Percentiles rank a stretch among this genome's conserved stretches.
These are phyloP conservation scores for human DNA, from an alignment of 2,113 vertebrate species.

Conservation along the genomic window DNA sequence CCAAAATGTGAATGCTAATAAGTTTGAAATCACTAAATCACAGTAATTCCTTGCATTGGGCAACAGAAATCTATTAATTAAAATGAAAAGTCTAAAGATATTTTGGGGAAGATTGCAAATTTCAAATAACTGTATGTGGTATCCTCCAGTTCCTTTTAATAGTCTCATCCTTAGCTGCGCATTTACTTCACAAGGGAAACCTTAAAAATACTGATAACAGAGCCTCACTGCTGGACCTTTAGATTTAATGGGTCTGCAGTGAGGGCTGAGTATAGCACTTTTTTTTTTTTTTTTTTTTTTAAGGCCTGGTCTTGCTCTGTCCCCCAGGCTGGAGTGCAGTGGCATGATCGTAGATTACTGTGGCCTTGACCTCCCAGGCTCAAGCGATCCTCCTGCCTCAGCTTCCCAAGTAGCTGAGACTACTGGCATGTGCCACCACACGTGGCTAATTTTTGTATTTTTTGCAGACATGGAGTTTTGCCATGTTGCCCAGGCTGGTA, in stretches of 20 bases:
- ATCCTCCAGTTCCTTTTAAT: neutral
- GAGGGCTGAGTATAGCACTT: neutral
- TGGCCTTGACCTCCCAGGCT: no score
- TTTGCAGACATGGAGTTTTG: no score
- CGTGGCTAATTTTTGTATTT: no score
- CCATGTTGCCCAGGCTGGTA: no score
- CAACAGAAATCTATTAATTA: neutral
- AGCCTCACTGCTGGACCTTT: neutral
- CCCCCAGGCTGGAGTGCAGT: no score
- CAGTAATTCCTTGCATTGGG: constrained; percentile 8
- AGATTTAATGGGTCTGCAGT: neutral
- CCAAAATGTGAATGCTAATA: constrained; percentile 1
- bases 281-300: no score
- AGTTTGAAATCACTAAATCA: constrained; percentile 13
- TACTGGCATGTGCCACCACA: no score
- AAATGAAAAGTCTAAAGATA: neutral
- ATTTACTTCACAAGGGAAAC: neutral
- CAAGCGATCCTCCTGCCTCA: no score
- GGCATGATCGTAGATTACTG: no score
- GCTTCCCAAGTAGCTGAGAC: no score
- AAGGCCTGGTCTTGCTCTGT: no score
- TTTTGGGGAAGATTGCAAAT: neutral
- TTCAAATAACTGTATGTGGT: neutral
- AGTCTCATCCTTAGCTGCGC: neutral
- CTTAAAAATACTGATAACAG: neutral